Percentiles rank a stretch among this genome's conserved stretches.
phyloP scores from a whole-genome alignment of 1,140 invertebrate genomes.

The Eulimnadia texana region DNA sequence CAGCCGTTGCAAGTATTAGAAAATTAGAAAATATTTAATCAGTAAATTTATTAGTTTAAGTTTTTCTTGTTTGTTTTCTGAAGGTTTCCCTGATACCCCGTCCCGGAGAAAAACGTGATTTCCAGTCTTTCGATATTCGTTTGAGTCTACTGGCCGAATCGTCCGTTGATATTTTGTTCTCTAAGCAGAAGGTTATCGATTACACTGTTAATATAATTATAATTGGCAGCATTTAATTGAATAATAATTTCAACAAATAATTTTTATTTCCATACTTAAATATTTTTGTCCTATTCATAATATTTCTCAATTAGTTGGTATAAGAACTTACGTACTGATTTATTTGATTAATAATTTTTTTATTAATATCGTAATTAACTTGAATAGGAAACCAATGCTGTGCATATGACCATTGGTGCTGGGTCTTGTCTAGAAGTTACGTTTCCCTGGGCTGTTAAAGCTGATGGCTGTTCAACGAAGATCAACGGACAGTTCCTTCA shows the following conservation, averaged over 20 bases:
- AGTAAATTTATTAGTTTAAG: neutral
- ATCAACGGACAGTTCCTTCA: constrained; percentile 84
- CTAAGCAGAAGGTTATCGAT: constrained; percentile 72
- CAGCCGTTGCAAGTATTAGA: constrained; percentile 35
- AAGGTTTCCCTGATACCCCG: constrained; percentile 52
- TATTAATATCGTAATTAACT: neutral
- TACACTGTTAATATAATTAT: too few species aligned
- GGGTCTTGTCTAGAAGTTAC: constrained; percentile 90
- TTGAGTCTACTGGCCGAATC: constrained; percentile 79
- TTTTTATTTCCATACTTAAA: neutral
- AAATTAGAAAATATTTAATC: neutral
- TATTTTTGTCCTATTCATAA: neutral
- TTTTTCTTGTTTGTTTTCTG: neutral
- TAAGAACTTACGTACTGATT: too few species aligned
- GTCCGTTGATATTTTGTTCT: constrained; percentile 88
- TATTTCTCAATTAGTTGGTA: constrained; percentile 2
- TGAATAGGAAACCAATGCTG: constrained; percentile 73
- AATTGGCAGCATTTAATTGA: too few species aligned
- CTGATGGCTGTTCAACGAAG: constrained; percentile 74
- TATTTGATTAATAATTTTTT: constrained; percentile 2
- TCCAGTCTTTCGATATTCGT: constrained; percentile 82
- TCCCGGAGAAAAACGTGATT: constrained; percentile 71
- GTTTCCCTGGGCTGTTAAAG: constrained; percentile 78
- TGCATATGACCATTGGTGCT: constrained; percentile 82
- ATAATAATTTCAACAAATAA: neutral